Evolutionary conservation across 1,140 invertebrate species (phyloP), one percentile per base, ranked within the genome.

Genomic region (Tetramorium simillimum): DNA sequence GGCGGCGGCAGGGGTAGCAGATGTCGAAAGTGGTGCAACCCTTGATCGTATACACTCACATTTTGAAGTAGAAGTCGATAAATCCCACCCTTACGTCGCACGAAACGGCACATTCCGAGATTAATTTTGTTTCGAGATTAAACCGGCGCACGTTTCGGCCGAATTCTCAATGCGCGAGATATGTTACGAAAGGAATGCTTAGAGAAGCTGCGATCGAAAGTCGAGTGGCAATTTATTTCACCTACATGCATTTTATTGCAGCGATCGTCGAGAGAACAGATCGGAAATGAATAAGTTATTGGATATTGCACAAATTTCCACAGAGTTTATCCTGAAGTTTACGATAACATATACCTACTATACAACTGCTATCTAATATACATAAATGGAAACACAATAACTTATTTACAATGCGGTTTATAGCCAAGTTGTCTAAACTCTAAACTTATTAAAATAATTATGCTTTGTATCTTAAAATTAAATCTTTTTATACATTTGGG

Each of bases 1-100:
- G 28, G n/a, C 6, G n/a, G n/a, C 9, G 40, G 24, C 4, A 28
- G 28, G 28, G 60, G 67, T 76, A 91, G 85, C 90, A 90, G 90
- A 91, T 91, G 91, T 87, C 86, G 87, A 92, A 87, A 89, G 90
- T 82, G 86, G 51, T 73, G 72, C 84, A 88, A 90, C 81, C 84
- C 60, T 21, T 53, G 49, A 60, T 60, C 60, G 46, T 33, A 65
- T 60, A 90, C 76, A 67, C 58, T 51, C 21, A 43, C 46, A 81
- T 85, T 90, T 86, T 58, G 43, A 56, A 69, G 53, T 89, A 56
- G 24, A 75, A 70, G 28, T 73, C 89, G 77, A 90, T 90, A 89
- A 89, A 87, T 89, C 77, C 78, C 33, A 18, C 43, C 72, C 46
- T 89, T 73, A 75, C 49, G 62, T 73, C 40, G 65, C 53, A 46